Conservation (phyloP, 2,113 vertebrate genomes). For the Vireo altiloquus region DNA sequence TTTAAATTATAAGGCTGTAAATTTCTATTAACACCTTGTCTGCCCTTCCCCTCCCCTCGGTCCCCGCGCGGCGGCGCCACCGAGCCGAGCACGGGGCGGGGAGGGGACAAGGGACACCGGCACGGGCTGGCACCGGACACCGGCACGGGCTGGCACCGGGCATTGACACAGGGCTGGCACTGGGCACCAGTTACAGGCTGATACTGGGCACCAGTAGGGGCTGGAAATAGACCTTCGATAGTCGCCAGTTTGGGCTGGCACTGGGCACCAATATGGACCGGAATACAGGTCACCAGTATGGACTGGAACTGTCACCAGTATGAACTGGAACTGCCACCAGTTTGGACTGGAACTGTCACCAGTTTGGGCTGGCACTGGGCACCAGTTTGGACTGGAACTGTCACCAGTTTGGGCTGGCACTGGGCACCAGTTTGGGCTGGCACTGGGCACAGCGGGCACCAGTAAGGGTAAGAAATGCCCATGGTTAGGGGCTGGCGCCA, state of each 20-base stretch:
- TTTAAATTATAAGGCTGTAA: neutral
- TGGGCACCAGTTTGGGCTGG: neutral
- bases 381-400: fast-evolving
- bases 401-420: neutral
- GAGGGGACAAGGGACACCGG: neutral
- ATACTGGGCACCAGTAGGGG: fast-evolving
- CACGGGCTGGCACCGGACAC: neutral
- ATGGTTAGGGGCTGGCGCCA: fast-evolving
- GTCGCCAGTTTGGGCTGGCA: fast-evolving
- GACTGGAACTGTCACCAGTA: too few species aligned
- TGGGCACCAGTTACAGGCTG: neutral
- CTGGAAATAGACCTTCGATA: neutral
- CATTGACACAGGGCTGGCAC: too few species aligned
- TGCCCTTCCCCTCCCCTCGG: neutral
- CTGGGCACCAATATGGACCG: too few species aligned
- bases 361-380: too few species aligned
- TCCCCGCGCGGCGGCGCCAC: neutral
- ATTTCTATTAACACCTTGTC: neutral
- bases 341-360: too few species aligned
- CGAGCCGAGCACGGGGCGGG: neutral
- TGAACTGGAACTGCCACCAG: too few species aligned
- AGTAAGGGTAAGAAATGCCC: neutral
- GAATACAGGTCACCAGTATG: too few species aligned
- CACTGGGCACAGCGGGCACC: neutral
- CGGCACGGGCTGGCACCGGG: fast-evolving